A percentile compares a stretch with the other conserved stretches of the same genome.
These are phyloP conservation scores for Anser cygnoides DNA, from an alignment of 2,113 vertebrate species.

Conservation along the genomic window DNA sequence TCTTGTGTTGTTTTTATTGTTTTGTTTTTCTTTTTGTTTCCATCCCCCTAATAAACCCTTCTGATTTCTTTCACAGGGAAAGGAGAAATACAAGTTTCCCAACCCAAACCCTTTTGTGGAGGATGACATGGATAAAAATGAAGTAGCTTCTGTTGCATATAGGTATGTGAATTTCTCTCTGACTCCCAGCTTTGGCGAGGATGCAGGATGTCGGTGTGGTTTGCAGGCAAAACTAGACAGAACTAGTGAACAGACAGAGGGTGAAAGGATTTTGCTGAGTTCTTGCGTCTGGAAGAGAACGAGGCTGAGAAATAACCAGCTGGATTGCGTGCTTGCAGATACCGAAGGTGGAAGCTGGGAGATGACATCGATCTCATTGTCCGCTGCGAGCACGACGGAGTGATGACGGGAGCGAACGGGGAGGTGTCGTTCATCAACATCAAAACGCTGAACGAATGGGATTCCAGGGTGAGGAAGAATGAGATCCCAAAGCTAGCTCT, in stretches of 20 bases:
- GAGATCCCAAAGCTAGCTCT: conserved; percentile 31
- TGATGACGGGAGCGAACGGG: conserved; percentile 97
- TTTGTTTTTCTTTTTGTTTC: neutral
- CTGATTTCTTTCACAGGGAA: conserved; percentile 77
- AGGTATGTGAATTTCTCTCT: conserved; percentile 73
- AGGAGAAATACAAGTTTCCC: conserved; percentile 93
- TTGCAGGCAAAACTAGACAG: fast-evolving
- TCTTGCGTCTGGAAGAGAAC: neutral
- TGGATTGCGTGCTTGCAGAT: conserved; percentile 73
- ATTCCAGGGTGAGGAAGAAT: conserved; percentile 88
- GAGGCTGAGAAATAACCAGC: neutral
- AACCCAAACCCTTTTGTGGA: conserved; percentile 95
- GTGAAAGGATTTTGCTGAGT: neutral
- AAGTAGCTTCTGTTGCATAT: conserved; percentile 97
- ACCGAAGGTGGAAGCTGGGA: conserved; percentile 97
- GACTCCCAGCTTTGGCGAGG: neutral
- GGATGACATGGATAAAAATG: conserved; percentile 96
- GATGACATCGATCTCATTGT: conserved; percentile 98
- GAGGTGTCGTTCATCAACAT: conserved; percentile 98
- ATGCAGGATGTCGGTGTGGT: neutral
- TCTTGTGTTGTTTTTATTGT: neutral
- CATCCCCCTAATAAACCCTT: neutral
- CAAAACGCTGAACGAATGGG: conserved; percentile 99
- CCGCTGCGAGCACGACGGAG: conserved; percentile 95
- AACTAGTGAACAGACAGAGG: neutral